Evolutionary conservation across 2,797 vertebrate species (phyloP), one percentile per base, ranked within the genome.

Genomic region (Microctenopoma stevenorrisi): DNA sequence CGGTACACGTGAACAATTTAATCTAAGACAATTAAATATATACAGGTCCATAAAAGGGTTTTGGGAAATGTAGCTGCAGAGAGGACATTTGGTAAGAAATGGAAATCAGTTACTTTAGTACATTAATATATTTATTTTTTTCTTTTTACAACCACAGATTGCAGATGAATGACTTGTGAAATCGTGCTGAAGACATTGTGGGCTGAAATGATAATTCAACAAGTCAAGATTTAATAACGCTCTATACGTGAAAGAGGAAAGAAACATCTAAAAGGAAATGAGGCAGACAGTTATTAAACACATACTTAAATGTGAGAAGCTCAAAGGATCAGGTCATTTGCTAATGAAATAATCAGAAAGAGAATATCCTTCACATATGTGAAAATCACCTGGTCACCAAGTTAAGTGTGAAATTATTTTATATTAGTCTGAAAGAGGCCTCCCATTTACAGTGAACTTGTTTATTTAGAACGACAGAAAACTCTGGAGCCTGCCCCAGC

Each of bases 401-500:
- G 60, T 38, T 58, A 69, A 79, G 65, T 46, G 4, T 25, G 15
- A 22, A 22, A 22, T 22, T 22, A 49, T 55, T 78, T 69, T 77
- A 44, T 35, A 11, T 56, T 22, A 22, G 53, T 64, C 47, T 76
- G 77, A 81, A 66, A 81, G 73, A 77, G 71, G 8, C 54, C 5
- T 68, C 58, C 68, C 76, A 83, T 77, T 87, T 71, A 83, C 4
- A 50, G 58, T 33, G 30, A 72, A 58, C 1, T 26, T 55, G 59
- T 63, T 85, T 42, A 65, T 59, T 58, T 52, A 57, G 54, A 82
- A 67, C 58, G 54, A 64, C 37, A 7, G 54, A 43, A 67, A 78
- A 70, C 22, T 60, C 61, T 60, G 64, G 65, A 75, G 64, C 53
- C 72, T 69, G 80, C 69, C 79, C 48, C 55, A 72, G 44, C 58